phyloP scores from a whole-genome alignment of 37 sponge, comb jelly and placozoan genomes.

The Dysidea cf. avara region DNA sequence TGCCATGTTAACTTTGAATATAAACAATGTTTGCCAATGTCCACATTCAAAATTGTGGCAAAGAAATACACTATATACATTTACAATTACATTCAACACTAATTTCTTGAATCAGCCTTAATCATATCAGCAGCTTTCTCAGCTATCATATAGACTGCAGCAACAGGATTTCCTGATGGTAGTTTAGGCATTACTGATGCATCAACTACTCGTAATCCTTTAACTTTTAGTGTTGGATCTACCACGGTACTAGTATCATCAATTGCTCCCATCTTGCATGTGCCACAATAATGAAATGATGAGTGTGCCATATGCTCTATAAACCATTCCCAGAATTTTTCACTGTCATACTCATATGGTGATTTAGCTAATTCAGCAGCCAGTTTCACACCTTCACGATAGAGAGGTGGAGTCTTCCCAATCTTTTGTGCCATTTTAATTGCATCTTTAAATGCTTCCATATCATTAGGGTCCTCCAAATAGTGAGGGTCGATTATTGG shows the following conservation, averaged over 20 bases:
- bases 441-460: slow-evolving; percentile 52
- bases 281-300: slow-evolving; percentile 65
- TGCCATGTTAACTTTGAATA: no score
- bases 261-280: slow-evolving; percentile 80
- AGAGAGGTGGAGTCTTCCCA: slow-evolving; percentile 37
- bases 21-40: no score
- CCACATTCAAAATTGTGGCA: no score
- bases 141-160: slow-evolving; percentile 77
- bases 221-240: slow-evolving; percentile 62
- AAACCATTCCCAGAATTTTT: slow-evolving; percentile 69
- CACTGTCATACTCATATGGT: slow-evolving; percentile 46
- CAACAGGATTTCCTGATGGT: slow-evolving; percentile 71
- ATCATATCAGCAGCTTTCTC: no score
- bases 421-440: slow-evolving; percentile 52
- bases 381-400: no score
- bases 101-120: no score
- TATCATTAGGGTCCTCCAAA: slow-evolving; percentile 53
- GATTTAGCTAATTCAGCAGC: neutral
- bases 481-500: slow-evolving; percentile 76
- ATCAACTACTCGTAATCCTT: slow-evolving; percentile 84
- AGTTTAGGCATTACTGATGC: slow-evolving; percentile 85
- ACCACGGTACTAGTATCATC: slow-evolving; percentile 73
- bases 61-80: no score
- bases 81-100: no score
- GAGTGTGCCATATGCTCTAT: slow-evolving; percentile 52